A percentile compares a stretch with the other conserved stretches of the same genome.
Conservation (phyloP, 2,113 vertebrate genomes). For the Labeo rohita region DNA sequence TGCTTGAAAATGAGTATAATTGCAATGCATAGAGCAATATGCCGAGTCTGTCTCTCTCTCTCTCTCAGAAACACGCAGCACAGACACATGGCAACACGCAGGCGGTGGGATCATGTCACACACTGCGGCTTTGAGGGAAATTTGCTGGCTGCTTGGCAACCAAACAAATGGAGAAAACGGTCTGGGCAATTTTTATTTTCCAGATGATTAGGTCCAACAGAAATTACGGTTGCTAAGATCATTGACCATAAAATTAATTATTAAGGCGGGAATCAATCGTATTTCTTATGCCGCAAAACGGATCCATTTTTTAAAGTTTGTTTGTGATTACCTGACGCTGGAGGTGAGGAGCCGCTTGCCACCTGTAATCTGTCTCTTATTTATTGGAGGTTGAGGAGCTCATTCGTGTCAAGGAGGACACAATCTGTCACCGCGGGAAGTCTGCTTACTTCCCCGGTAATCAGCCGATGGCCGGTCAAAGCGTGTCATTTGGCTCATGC, state of each 20-base stretch:
- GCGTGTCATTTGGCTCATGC: background rate
- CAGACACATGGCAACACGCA: conserved; percentile 55
- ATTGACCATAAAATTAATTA: conserved; percentile 74
- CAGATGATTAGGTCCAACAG: conserved; percentile 72
- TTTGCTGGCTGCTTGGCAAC: conserved; percentile 69
- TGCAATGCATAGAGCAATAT: conserved; percentile 17
- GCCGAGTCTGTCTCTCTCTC: background rate
- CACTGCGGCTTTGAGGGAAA: conserved; percentile 57
- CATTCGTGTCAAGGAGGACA: background rate
- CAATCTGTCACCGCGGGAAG: background rate
- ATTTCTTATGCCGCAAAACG: conserved; percentile 47
- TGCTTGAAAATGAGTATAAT: conserved; percentile 43
- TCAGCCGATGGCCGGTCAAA: background rate
- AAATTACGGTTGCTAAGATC: conserved; percentile 71
- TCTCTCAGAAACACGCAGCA: background rate
- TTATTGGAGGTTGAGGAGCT: conserved; percentile 2
- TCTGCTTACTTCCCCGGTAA: background rate
- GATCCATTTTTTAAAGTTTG: conserved; percentile 43
- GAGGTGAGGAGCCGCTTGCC: conserved; percentile 6
- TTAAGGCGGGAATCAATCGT: conserved; percentile 64
- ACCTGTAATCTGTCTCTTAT: background rate
- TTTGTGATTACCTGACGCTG: conserved; percentile 59
- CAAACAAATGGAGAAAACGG: conserved; percentile 67
- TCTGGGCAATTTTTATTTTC: conserved; percentile 70
- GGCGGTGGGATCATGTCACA: conserved; percentile 57